Percentiles rank a stretch among this genome's conserved stretches.
Conservation (phyloP, 2,797 vertebrate species). For the Numenius phaeopus region DNA sequence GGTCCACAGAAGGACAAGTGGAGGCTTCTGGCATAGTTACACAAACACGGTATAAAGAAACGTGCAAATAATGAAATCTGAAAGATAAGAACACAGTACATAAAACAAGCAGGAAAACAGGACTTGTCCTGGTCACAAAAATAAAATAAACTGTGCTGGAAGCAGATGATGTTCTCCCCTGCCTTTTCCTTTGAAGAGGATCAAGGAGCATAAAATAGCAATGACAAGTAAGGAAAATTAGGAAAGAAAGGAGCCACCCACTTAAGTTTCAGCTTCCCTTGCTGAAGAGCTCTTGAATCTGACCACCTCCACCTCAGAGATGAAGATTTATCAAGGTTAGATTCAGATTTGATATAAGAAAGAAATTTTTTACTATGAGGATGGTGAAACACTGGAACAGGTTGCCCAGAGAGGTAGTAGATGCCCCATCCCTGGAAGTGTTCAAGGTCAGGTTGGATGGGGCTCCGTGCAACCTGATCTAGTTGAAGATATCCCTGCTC, state of each 20-base stretch:
- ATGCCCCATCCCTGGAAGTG: neutral
- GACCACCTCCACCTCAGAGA: neutral
- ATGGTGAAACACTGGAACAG: neutral
- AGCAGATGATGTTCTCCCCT: neutral
- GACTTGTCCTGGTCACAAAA: neutral
- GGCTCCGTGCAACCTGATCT: neutral
- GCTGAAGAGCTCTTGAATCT: neutral
- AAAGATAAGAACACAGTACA: neutral
- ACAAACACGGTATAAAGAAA: neutral
- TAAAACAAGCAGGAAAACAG: neutral
- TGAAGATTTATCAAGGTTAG: neutral
- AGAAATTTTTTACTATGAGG: neutral
- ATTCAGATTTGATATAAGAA: neutral
- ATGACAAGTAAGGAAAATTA: neutral
- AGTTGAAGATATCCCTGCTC: no score
- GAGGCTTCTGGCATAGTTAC: neutral
- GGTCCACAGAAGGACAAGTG: neutral
- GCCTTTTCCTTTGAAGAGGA: neutral
- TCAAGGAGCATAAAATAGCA: neutral
- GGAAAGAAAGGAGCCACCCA: neutral
- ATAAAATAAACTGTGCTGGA: neutral
- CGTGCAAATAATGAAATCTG: neutral
- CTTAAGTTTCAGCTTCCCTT: neutral
- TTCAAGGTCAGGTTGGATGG: neutral
- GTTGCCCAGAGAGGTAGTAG: neutral